A percentile compares a stretch with the other conserved stretches of the same genome.
Conservation (phyloP, 2,113 vertebrate genomes). For the Spea multiplicata region DNA sequence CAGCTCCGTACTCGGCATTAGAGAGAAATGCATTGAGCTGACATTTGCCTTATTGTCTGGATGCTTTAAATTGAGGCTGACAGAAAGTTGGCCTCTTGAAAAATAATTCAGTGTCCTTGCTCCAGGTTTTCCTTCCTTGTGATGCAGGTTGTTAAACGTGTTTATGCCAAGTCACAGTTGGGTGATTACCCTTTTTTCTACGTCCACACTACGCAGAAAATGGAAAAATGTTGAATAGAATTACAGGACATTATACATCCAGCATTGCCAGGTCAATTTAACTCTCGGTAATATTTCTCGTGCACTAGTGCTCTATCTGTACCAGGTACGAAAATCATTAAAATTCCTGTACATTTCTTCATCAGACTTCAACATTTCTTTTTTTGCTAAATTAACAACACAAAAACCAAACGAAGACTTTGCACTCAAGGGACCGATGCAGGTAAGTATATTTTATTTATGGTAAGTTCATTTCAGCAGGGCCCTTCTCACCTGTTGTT, state of each 20-base stretch:
- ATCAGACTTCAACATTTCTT: background rate
- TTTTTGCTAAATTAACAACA: too few relatives aligned
- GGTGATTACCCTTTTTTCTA: constrained; percentile 9
- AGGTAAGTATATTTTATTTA: too few relatives aligned
- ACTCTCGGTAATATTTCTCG: background rate
- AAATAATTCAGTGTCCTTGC: constrained; percentile 36
- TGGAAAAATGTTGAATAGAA: constrained; percentile 14
- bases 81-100: constrained; percentile 44
- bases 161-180: constrained; percentile 42
- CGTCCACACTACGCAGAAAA: constrained; percentile 13
- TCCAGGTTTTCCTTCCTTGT: constrained; percentile 28
- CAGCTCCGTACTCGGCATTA: constrained; percentile 23
- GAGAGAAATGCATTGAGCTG: constrained; percentile 8
- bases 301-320: background rate
- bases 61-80: constrained; percentile 41
- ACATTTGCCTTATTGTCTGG: constrained; percentile 27
- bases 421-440: too few relatives aligned
- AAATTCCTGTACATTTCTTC: background rate
- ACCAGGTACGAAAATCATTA: background rate
- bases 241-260: constrained; percentile 13
- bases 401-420: too few relatives aligned
- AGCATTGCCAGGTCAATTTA: constrained; percentile 1
- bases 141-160: constrained; percentile 38
- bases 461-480: too few relatives aligned
- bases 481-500: too few relatives aligned